Evolutionary conservation across 2,113 vertebrate genomes (phyloP), one percentile per base, ranked within the genome.

Genomic region (Otis tarda): DNA sequence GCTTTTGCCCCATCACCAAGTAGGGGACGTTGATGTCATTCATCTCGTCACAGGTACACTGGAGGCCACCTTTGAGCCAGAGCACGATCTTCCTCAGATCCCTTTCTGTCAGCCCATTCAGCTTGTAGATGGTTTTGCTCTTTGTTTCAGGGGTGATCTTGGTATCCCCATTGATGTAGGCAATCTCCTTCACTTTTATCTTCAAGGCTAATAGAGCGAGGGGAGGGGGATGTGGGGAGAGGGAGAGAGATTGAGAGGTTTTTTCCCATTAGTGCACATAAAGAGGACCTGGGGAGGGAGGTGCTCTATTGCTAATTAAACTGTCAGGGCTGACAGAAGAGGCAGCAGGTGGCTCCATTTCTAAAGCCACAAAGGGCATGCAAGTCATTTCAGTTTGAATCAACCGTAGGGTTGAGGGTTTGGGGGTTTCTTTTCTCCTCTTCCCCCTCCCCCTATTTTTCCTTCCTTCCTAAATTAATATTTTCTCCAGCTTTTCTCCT

Each of bases 151-250:
- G 99, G 78, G 99, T 98, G 97, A 99, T 99, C 94, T 99, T 99
- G 96, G 99, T 99, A 97, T 99, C 99, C 14, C 99, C 98, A 87
- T 99, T 99, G 98, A 99, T 98, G 98, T 99, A 99, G 83, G 99
- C 99, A 97, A 99, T 99, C 98, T 99, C 99, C 97, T 99, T 99
- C 75, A 99, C 99, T 98, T 99, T 99, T 98, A 99, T 99, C 98
- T 99, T 99, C 96, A 99, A 97, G 53, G 99, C 99, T 99, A 89
- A 52, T 74, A 95, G 82, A 91, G 89, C 3, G 30, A 96, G 69
- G 43, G 83, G 75, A 78, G 87, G 95, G 91, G 75, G 88, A 82
- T 85, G 73, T 6, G 52, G 53, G 52, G 64, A 63, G 65, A 69
- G 82, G 68, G 43, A 94, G 83, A 97, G 88, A 94, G 52, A 84